A percentile compares a stretch with the other conserved stretches of the same genome.
Evolutionary conservation across 2,888 invertebrate genomes (phyloP).

Genomic region (Amiota mariae): DNA sequence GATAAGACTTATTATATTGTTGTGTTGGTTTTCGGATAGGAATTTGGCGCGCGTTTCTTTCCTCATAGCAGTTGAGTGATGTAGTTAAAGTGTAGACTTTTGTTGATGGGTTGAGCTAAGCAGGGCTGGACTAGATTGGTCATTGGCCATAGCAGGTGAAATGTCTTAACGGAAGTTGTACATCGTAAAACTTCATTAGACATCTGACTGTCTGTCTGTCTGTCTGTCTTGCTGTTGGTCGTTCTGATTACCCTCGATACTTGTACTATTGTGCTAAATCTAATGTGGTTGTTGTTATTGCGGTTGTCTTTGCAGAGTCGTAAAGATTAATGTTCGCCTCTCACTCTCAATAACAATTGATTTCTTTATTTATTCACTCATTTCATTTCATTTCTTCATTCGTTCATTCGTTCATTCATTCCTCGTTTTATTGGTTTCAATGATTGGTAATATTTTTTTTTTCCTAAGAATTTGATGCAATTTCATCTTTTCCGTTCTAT

Average conservation of each 20-base stretch:
- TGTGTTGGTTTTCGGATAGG: constrained; percentile 16
- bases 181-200: neutral
- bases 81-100: neutral
- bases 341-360: constrained; percentile 56
- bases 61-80: neutral
- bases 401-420: constrained; percentile 23
- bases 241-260: neutral
- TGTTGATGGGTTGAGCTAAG: neutral
- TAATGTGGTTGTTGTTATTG: constrained; percentile 11
- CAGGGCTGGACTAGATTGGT: neutral
- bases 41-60: constrained; percentile 26
- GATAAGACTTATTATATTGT: constrained; percentile 27
- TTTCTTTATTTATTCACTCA: constrained; percentile 53
- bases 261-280: neutral
- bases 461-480: constrained; percentile 27
- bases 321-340: constrained; percentile 54
- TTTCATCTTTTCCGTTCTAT: constrained; percentile 11
- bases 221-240: no score
- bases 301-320: constrained; percentile 45
- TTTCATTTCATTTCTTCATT: constrained; percentile 11
- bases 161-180: neutral
- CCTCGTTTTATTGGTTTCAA: constrained; percentile 34
- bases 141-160: neutral
- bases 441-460: constrained; percentile 37
- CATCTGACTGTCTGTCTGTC: no score